phyloP scores from a whole-genome alignment of 2,113 vertebrate genomes.

The Petroica traversi region DNA sequence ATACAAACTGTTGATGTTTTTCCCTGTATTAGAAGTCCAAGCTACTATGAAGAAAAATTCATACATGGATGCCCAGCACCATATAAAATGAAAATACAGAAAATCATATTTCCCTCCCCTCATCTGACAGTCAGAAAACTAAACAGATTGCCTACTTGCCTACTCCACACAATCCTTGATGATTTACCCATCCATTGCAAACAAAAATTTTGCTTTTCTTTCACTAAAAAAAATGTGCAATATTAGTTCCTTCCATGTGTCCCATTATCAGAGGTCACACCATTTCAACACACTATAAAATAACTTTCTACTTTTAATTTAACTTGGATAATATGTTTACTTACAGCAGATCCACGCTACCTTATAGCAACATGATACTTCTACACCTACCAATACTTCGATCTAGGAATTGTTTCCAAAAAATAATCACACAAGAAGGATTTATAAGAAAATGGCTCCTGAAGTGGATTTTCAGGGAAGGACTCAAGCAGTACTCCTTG shows the following conservation, averaged over 20 bases:
- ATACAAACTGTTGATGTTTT: background rate
- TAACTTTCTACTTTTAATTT: background rate
- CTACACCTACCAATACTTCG: background rate
- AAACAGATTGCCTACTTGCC: background rate
- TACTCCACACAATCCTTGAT: background rate
- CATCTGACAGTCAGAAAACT: background rate
- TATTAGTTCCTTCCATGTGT: background rate
- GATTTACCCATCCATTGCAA: background rate
- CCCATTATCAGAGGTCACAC: background rate
- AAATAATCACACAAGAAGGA: background rate
- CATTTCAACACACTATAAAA: background rate
- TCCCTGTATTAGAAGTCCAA: background rate
- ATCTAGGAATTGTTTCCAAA: background rate
- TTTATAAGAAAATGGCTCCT: background rate
- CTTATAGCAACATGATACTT: fast-evolving
- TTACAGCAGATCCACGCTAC: background rate
- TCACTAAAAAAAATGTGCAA: background rate
- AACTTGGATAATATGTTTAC: background rate
- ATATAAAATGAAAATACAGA: background rate
- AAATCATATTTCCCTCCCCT: background rate
- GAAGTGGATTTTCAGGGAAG: background rate
- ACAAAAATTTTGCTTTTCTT: background rate
- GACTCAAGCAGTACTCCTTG: background rate
- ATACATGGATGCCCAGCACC: background rate
- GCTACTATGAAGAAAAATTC: background rate